Percentiles rank a stretch among this genome's conserved stretches.
phyloP scores from a whole-genome alignment of 2,113 vertebrate genomes.

The Phalacrocorax carbo region DNA sequence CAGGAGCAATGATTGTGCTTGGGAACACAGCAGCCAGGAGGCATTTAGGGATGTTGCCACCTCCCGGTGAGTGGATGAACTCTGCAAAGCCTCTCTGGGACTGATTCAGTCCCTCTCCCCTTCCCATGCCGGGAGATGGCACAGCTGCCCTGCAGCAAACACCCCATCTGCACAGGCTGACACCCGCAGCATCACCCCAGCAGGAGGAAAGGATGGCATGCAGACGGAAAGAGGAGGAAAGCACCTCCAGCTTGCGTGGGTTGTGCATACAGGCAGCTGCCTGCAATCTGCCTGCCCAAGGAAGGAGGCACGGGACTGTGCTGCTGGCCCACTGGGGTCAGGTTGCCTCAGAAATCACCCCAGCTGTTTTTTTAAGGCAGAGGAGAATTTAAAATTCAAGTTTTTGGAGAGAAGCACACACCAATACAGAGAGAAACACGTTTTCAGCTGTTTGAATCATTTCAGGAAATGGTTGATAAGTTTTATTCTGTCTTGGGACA shows the following conservation, averaged over 20 bases:
- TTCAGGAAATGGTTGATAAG: background rate
- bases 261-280: background rate
- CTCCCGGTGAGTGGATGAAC: background rate
- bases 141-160: background rate
- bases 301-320: accelerated
- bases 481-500: background rate
- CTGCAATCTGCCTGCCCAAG: background rate
- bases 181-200: background rate
- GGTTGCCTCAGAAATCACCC: background rate
- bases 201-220: background rate
- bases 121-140: background rate
- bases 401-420: background rate
- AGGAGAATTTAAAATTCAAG: background rate
- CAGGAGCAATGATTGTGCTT: accelerated
- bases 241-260: accelerated
- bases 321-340: accelerated
- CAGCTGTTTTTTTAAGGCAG: background rate
- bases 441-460: accelerated
- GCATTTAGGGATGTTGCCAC: background rate
- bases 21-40: background rate
- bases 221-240: background rate
- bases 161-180: background rate
- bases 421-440: accelerated
- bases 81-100: background rate
- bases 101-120: background rate